These are phyloP conservation scores for Macaria liturata DNA, from an alignment of 2,888 invertebrate genomes.

Conservation along the genomic window DNA sequence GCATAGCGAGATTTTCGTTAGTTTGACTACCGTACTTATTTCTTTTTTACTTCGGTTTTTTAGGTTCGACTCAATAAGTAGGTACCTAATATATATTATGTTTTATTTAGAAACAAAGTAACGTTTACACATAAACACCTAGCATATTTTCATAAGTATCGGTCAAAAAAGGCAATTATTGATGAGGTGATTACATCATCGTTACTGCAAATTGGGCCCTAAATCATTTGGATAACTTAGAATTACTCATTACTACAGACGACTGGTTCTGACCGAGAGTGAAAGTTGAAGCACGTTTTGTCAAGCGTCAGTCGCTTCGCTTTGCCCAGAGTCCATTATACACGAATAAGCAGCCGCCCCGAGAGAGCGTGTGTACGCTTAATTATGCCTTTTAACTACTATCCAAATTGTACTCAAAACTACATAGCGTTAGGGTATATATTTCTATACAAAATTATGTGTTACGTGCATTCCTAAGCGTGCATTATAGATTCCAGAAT, in stretches of 20 bases:
- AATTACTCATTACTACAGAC: conserved; percentile 50
- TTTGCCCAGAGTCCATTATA: conserved; percentile 77
- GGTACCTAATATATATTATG: too few species aligned
- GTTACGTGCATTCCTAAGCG: conserved; percentile 50
- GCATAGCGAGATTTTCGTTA: too few species aligned
- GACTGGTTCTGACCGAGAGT: conserved; percentile 72
- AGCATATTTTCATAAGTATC: too few species aligned
- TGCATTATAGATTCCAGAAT: conserved; percentile 31
- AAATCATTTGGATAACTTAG: conserved; percentile 25
- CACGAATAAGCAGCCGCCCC: conserved; percentile 81
- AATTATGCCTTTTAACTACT: conserved; percentile 54
- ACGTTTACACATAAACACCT: too few species aligned
- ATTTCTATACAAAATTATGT: conserved; percentile 41
- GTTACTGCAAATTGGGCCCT: neutral
- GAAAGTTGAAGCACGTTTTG: conserved; percentile 79
- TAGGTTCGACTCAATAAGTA: too few species aligned
- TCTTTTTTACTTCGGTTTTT: too few species aligned
- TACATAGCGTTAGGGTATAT: conserved; percentile 44
- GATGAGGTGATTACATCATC: too few species aligned
- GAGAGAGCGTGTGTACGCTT: conserved; percentile 77
- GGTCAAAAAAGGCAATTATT: too few species aligned
- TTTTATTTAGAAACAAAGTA: too few species aligned
- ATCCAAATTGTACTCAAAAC: conserved; percentile 22
- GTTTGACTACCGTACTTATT: too few species aligned
- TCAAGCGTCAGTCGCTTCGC: conserved; percentile 72